Conservation (phyloP, 2,113 vertebrate genomes). For the Pelodiscus sinensis region DNA sequence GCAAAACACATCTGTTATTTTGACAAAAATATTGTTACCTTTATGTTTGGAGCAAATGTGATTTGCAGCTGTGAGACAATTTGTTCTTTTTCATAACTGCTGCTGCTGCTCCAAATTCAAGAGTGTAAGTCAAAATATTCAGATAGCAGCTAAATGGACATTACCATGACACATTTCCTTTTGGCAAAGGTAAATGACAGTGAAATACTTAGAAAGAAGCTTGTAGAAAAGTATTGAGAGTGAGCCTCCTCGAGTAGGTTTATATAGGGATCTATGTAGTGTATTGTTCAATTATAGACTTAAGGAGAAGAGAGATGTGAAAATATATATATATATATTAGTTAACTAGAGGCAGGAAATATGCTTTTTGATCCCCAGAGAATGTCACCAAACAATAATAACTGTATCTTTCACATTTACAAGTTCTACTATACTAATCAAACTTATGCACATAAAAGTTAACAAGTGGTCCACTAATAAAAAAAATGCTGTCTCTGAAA, state of each 20-base stretch:
- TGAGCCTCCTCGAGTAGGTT: neutral
- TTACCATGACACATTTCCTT: neutral
- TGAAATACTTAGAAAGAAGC: neutral
- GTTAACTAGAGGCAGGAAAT: neutral
- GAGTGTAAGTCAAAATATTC: neutral
- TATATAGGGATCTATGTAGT: neutral
- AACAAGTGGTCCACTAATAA: fast-evolving
- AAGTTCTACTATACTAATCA: neutral
- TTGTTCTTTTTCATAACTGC: conserved; percentile 13
- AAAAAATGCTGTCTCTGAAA: neutral
- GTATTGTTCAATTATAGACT: neutral
- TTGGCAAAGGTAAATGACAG: neutral
- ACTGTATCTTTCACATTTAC: neutral
- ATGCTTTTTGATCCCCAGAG: neutral
- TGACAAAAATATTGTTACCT: conserved; percentile 20
- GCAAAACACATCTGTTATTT: neutral
- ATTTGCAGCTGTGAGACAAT: conserved; percentile 4
- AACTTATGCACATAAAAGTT: neutral
- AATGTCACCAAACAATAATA: neutral
- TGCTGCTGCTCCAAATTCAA: conserved; percentile 6
- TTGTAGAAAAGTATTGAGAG: neutral
- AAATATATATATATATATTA: neutral
- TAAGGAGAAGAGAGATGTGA: neutral
- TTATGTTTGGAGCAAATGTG: neutral
- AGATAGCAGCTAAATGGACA: neutral